Evolutionary conservation across 2,113 vertebrate species (phyloP).

Genomic region (Oreamnos americanus): DNA sequence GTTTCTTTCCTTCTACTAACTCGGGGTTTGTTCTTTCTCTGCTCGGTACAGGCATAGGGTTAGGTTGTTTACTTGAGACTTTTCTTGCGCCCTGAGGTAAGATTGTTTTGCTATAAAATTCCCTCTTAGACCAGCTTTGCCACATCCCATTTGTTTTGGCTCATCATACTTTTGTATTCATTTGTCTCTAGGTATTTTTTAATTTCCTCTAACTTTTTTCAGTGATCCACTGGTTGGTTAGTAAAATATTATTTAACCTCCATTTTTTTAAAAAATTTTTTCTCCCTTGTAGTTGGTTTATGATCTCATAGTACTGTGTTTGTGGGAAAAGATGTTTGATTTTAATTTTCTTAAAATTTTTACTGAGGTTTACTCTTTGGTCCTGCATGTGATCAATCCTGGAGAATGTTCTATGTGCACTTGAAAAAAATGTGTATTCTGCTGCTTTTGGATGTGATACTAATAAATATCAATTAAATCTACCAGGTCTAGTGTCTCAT

Average conservation of each 20-base stretch:
- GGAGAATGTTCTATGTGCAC: not conserved
- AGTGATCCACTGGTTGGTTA: not conserved
- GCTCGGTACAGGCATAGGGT: not conserved
- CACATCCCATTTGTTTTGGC: not conserved
- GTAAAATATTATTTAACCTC: not conserved
- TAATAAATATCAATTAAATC: not conserved
- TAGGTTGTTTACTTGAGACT: not conserved
- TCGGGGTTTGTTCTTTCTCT: not conserved
- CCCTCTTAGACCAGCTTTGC: not conserved
- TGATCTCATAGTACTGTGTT: not conserved
- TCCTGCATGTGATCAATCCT: not conserved
- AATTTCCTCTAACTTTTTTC: not conserved
- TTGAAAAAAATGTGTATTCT: not conserved
- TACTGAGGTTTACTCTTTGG: not conserved
- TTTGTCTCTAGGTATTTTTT: not conserved
- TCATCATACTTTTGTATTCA: not conserved
- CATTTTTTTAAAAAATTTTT: not conserved
- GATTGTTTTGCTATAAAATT: not conserved
- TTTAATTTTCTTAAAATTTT: not conserved
- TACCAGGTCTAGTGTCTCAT: not conserved
- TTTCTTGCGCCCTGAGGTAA: not conserved
- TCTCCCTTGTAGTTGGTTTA: not conserved
- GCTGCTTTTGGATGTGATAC: not conserved
- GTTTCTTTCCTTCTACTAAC: not conserved
- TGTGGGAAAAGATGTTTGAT: not conserved